Evolutionary conservation across 2,888 invertebrate species (phyloP).

Genomic region (Morpho helenor): DNA sequence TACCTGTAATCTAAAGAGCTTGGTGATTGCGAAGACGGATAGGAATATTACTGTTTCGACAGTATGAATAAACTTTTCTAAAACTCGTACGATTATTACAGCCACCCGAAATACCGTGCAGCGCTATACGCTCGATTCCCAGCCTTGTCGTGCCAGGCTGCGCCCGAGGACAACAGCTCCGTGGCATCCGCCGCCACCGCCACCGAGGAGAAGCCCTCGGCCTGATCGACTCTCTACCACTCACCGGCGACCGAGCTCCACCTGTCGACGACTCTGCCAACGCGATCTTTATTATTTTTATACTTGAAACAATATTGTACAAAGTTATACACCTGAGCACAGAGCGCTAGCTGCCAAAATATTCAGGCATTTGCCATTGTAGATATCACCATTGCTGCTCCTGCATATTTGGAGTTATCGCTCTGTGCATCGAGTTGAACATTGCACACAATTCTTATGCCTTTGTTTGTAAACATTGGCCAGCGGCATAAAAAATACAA

Average conservation of each 20-base stretch:
- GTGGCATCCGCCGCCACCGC: constrained; percentile 84
- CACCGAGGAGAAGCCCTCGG: constrained; percentile 82
- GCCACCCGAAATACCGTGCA: constrained; percentile 89
- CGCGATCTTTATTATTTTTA: constrained; percentile 73
- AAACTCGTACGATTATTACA: constrained; percentile 43
- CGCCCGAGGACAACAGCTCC: constrained; percentile 81
- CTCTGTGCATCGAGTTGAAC: constrained; percentile 67
- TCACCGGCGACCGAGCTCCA: constrained; percentile 25
- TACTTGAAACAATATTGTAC: constrained; percentile 64
- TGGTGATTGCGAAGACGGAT: too few species aligned
- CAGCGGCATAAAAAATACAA: constrained; percentile 62
- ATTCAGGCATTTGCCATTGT: constrained; percentile 42
- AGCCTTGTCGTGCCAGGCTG: constrained; percentile 82
- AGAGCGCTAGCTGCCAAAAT: constrained; percentile 67
- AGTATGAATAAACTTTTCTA: neutral
- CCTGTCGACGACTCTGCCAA: constrained; percentile 54
- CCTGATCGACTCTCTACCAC: constrained; percentile 52
- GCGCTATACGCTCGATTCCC: constrained; percentile 89
- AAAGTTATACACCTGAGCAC: constrained; percentile 66
- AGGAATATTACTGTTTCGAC: too few species aligned
- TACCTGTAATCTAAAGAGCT: too few species aligned
- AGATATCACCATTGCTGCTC: constrained; percentile 30
- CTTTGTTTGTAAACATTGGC: constrained; percentile 53
- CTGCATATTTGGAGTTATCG: constrained; percentile 73
- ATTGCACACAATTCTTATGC: constrained; percentile 74